Evolutionary conservation across 1,140 invertebrate species (phyloP), one percentile per base, ranked within the genome.

Genomic region (Papilio polytes): DNA sequence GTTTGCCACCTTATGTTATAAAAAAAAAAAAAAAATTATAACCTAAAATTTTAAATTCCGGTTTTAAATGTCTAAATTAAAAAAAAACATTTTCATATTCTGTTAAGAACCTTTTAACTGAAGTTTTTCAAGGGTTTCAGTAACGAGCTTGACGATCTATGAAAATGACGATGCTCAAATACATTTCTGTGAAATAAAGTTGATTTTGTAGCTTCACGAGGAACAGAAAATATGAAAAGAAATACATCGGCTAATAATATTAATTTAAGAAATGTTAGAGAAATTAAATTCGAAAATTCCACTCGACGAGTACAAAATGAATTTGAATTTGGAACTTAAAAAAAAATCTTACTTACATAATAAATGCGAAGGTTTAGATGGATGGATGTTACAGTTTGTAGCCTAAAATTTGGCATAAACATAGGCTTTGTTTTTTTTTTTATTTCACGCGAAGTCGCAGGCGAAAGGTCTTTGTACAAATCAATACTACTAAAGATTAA

Each of bases 61-160:
- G 2, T 10, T 2, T 63, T 63, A 12, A 3, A 63, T 10, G 20
- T 63, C 10, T 3, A 26, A 22, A 63, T 26, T 7, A 26, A 63
- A 20, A 26, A 63, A 20, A 26, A 12, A 26, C 22, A 63, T 63
- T 63, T 63, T 22, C 20, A 63, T 63, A 63, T 59, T 12, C 9
- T 22, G 2, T 63, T 63, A 63, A 63, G 59, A 26, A 63, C 20
- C 59, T 63, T 63, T 63, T 63, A 22, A 63, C 20, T 63, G 20
- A 13, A 63, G 59, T 63, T 26, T 63, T 63, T 63, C 59, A 63
- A 63, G n/a, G 18, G 56, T 59, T 59, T 26, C 20, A 26, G 59
- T 26, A 63, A 63, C 59, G 59, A 63, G 22, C 22, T 63, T 63
- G 20, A 63, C 26, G 59, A 63, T 20, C 59, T 22, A 26, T 63